Percentiles rank a stretch among this genome's conserved stretches.
Evolutionary conservation across 2,113 vertebrate species (phyloP).

Genomic region (Cheirogaleus medius): DNA sequence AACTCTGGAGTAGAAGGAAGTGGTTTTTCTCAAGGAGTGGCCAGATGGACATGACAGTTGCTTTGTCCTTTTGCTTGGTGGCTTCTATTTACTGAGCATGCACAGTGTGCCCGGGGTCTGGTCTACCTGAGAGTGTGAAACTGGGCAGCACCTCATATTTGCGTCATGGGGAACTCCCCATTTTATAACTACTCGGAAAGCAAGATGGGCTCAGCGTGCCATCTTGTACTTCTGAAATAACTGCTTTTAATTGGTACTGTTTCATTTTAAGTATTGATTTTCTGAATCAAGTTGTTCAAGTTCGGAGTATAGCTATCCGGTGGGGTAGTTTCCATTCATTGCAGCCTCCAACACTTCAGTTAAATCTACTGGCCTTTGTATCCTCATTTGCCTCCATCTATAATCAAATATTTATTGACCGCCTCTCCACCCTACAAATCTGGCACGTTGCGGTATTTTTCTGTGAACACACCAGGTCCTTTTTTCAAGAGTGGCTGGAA

Average conservation of each 20-base stretch:
- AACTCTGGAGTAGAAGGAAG: not conserved
- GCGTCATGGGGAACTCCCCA: not conserved
- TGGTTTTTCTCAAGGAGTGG: not conserved
- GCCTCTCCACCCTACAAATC: fast-evolving
- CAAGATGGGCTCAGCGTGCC: too few species aligned
- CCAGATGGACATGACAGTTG: fast-evolving
- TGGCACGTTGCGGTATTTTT: not conserved
- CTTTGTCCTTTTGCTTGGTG: not conserved
- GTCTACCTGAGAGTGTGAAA: not conserved
- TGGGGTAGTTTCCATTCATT: not conserved
- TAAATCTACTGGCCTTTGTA: not conserved
- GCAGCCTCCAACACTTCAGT: not conserved
- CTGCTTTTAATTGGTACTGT: not conserved
- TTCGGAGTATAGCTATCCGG: not conserved
- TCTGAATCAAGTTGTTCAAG: not conserved
- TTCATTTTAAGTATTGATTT: not conserved
- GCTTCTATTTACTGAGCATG: not conserved
- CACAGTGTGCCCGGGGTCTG: not conserved
- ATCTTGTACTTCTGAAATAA: not conserved
- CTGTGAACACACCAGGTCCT: not conserved
- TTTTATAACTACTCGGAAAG: not conserved
- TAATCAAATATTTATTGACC: too few species aligned
- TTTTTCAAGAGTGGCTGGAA: not conserved
- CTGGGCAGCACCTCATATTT: not conserved
- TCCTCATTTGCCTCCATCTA: not conserved